Evolutionary conservation across 2,113 vertebrate genomes (phyloP).

Genomic region (Halichoeres trimaculatus): DNA sequence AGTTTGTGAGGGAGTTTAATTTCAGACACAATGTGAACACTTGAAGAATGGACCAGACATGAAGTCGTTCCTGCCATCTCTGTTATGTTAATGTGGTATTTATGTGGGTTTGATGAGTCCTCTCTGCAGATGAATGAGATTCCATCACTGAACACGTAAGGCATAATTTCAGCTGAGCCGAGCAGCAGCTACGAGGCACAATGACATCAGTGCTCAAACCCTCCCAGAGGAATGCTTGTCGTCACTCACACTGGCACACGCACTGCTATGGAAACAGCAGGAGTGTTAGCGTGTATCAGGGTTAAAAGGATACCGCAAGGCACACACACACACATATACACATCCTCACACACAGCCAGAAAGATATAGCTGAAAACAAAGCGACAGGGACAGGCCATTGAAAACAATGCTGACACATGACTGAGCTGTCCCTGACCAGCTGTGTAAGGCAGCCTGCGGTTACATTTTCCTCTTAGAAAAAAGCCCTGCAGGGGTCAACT

Average conservation of each 20-base stretch:
- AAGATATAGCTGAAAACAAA: slow-evolving; percentile 55
- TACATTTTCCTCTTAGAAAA: slow-evolving; percentile 41
- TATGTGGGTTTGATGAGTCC: slow-evolving; percentile 2
- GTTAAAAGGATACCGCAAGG: slow-evolving; percentile 49
- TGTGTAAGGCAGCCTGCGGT: slow-evolving; percentile 25
- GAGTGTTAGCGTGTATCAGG: slow-evolving; percentile 38
- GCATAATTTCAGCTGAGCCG: slow-evolving; percentile 52
- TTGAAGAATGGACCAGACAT: neutral
- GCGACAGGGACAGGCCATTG: slow-evolving; percentile 28
- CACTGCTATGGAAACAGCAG: slow-evolving; percentile 74
- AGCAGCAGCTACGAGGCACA: slow-evolving; percentile 54
- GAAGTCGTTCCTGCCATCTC: neutral
- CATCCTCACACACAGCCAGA: slow-evolving; percentile 22
- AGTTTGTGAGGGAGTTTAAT: neutral
- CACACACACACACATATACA: slow-evolving; percentile 23
- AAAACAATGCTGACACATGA: slow-evolving; percentile 64
- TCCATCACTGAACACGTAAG: slow-evolving; percentile 29
- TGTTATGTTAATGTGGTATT: slow-evolving; percentile 8
- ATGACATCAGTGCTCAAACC: slow-evolving; percentile 76
- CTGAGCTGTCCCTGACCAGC: slow-evolving; percentile 36
- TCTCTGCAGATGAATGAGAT: slow-evolving; percentile 12
- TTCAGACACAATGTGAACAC: neutral
- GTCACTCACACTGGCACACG: slow-evolving; percentile 61
- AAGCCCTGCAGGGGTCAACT: slow-evolving; percentile 49
- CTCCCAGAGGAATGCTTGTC: slow-evolving; percentile 70